A percentile compares a stretch with the other conserved stretches of the same genome.
phyloP scores from a whole-genome alignment of 2,113 vertebrate species.

The Merops nubicus region DNA sequence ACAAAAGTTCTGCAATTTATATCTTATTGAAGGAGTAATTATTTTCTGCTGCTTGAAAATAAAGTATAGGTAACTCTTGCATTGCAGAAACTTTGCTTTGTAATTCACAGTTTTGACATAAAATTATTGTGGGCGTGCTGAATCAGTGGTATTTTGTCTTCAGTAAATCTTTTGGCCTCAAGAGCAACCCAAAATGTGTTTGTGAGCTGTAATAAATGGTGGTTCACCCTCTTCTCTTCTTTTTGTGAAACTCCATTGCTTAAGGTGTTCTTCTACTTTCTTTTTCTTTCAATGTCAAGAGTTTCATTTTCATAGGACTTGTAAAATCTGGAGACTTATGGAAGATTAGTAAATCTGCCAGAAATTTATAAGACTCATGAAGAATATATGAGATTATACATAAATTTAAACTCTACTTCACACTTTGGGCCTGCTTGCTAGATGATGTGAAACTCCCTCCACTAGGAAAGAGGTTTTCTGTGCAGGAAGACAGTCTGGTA shows the following conservation, averaged over 20 bases:
- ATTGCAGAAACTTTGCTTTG: neutral
- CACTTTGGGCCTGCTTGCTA: neutral
- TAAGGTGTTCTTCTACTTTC: neutral
- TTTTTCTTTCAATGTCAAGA: neutral
- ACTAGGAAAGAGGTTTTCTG: neutral
- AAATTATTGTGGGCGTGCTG: neutral
- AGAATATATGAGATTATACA: neutral
- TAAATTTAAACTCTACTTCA: neutral
- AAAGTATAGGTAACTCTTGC: neutral
- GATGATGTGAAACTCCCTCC: neutral
- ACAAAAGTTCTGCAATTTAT: neutral
- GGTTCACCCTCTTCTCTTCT: neutral
- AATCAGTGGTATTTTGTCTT: neutral
- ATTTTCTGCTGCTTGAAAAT: neutral
- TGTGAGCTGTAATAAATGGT: neutral
- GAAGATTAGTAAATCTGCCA: slow-evolving; percentile 26
- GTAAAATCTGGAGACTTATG: neutral
- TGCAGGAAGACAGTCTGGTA: neutral
- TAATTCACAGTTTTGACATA: neutral
- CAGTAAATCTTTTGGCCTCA: neutral
- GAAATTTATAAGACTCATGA: neutral
- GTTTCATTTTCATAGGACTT: slow-evolving; percentile 10
- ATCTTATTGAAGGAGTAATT: neutral
- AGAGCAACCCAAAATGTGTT: neutral
- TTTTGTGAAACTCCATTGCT: neutral